Evolutionary conservation across 1,140 invertebrate species (phyloP), one percentile per base, ranked within the genome.

Genomic region (Sycophaga agraensis): DNA sequence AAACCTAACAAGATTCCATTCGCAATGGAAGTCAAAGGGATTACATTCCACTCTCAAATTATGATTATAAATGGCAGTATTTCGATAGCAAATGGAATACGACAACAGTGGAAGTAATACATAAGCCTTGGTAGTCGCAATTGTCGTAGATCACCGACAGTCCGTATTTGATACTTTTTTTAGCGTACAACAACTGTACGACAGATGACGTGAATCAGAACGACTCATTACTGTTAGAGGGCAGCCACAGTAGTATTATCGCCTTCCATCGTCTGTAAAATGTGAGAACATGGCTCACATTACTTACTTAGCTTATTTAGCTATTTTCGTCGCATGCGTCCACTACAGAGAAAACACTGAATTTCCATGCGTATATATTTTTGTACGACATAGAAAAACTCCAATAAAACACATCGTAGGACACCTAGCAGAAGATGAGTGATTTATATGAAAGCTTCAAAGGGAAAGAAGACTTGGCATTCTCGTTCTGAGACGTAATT

Each of bases 221-320:
- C 63, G 64, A 75, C 68, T 79, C 77, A 78, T 74, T 79, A 71
- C 75, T 78, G 78, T 78, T 79, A 81, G 71, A 77, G 77, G 73
- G 77, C 78, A 72, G 76, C 77, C 79, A 81, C 72, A 72, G 73
- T 78, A 75, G 76, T 70, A 64, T 71, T 78, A 77, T 80, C 79
- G 72, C 72, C 78, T 72, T 81, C 78, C 75, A 73, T 71, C 68
- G 72, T 81, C 79, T 81, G 79, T 71, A 77, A 81, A 64, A 77
- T 72, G 78, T 66, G 73, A 73, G 61, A 77, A 76, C 54, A 64
- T 11, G 42, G 31, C 16, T 34, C 39, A 53, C 49, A 48, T 63
- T 53, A 63, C 22, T 39, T 59, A 56, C 45, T 31, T n/a, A n/a
- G n/a, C n/a, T n/a, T n/a, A n/a, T 22, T 65, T 56, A 17, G 37